Conservation (phyloP, 1,140 invertebrate species). For the Drosophila obscura region DNA sequence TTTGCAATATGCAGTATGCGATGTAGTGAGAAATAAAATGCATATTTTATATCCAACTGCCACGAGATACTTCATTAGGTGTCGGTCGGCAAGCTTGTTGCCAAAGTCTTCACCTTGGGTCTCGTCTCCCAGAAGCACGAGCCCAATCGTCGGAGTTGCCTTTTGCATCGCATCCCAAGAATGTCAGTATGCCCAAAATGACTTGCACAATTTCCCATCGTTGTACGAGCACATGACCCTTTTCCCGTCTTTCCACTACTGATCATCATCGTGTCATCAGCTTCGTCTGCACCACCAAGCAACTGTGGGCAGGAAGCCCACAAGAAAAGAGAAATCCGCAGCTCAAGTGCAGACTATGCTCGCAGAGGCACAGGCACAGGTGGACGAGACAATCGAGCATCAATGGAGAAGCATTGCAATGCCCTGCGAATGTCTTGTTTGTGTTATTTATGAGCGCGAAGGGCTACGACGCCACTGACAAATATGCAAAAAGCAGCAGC, state of each 20-base stretch:
- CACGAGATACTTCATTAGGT: no score
- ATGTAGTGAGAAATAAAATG: constrained; percentile 53
- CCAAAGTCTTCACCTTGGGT: no score
- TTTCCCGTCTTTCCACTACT: no score
- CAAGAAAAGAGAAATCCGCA: constrained; percentile 18
- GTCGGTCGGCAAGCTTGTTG: no score
- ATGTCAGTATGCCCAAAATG: no score
- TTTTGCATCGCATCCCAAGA: no score
- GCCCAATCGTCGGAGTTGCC: no score
- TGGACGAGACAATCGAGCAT: constrained; percentile 28
- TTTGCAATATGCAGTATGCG: constrained; percentile 34
- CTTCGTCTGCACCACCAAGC: constrained; percentile 3
- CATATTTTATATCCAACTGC: constrained; percentile 37
- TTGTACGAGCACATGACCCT: no score
- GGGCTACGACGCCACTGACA: constrained; percentile 6
- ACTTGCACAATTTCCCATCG: no score
- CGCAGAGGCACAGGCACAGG: constrained; percentile 2
- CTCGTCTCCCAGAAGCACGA: no score
- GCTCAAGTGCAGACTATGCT: constrained; percentile 1
- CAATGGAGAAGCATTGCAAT: constrained; percentile 15
- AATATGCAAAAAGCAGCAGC: constrained; percentile 42
- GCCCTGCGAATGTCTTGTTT: constrained; percentile 19
- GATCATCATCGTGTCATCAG: background rate
- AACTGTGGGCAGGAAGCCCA: constrained; percentile 20
- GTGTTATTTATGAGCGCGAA: constrained; percentile 48